Evolutionary conservation across 2,888 invertebrate genomes (phyloP).

Genomic region (Crematogaster levior): DNA sequence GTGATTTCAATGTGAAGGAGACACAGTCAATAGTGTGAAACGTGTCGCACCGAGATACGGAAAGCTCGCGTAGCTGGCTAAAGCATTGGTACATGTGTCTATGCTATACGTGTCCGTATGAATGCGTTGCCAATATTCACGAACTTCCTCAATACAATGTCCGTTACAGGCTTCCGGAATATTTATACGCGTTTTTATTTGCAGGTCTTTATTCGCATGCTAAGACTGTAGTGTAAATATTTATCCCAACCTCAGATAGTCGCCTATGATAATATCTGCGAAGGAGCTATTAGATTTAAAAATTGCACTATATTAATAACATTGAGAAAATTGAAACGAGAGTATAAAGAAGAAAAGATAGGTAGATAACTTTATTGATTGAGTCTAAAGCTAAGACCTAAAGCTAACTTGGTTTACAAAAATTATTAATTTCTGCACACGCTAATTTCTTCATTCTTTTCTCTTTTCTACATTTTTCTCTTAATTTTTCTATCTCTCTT

Average conservation of each 20-base stretch:
- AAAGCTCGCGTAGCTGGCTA: constrained; percentile 17
- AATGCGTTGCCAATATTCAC: constrained; percentile 29
- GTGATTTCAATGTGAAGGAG: constrained; percentile 77
- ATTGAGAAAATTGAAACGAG: background rate
- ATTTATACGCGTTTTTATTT: constrained; percentile 32
- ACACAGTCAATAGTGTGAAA: constrained; percentile 56
- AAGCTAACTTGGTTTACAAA: no score
- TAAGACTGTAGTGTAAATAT: constrained; percentile 39
- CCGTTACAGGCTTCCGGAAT: constrained; percentile 37
- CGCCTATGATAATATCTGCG: background rate
- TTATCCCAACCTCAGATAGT: constrained; percentile 6
- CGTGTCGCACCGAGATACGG: constrained; percentile 48
- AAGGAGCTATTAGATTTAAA: background rate
- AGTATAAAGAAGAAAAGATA: background rate
- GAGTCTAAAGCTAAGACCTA: no score
- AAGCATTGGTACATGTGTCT: background rate
- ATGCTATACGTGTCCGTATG: background rate
- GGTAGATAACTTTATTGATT: no score
- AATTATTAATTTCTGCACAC: no score
- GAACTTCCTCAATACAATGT: constrained; percentile 3
- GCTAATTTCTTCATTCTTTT: no score
- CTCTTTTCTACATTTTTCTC: no score
- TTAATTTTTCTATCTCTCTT: no score
- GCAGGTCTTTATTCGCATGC: constrained; percentile 12
- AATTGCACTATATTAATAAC: background rate